Conservation (phyloP, 2,888 invertebrate species). For the Oscheius myriophilus region DNA sequence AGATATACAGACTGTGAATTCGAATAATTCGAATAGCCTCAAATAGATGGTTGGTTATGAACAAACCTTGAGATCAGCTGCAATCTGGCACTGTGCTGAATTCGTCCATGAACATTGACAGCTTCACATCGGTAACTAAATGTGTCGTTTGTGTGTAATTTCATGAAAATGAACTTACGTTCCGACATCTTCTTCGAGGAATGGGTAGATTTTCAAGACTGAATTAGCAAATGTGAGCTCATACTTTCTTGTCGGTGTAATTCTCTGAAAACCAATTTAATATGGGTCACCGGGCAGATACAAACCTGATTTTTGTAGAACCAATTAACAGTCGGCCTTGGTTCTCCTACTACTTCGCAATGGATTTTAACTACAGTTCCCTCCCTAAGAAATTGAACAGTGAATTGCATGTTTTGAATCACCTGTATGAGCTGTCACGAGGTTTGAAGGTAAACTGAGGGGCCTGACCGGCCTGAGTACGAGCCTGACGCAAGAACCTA, state of each 20-base stretch:
- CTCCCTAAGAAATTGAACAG: slow-evolving; percentile 27
- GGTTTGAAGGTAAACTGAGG: slow-evolving; percentile 49
- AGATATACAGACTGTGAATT: too few relatives aligned
- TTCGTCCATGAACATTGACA: slow-evolving; percentile 64
- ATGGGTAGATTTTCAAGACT: slow-evolving; percentile 67
- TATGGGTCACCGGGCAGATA: neutral
- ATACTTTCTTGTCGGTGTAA: slow-evolving; percentile 57
- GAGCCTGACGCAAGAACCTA: slow-evolving; percentile 16
- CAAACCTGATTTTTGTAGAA: slow-evolving; percentile 38
- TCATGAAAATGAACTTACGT: slow-evolving; percentile 33
- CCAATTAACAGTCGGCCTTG: slow-evolving; percentile 45
- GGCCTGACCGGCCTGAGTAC: slow-evolving; percentile 13
- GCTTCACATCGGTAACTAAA: slow-evolving; percentile 71
- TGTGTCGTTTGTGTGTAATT: neutral
- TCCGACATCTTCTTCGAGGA: slow-evolving; percentile 67
- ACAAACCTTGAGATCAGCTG: slow-evolving; percentile 50
- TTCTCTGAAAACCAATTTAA: slow-evolving; percentile 26
- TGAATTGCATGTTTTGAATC: neutral
- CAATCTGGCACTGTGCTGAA: slow-evolving; percentile 43
- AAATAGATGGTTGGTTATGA: too few relatives aligned
- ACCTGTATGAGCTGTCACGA: slow-evolving; percentile 39
- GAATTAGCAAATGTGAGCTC: slow-evolving; percentile 54
- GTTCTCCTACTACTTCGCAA: slow-evolving; percentile 49
- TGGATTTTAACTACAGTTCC: slow-evolving; percentile 50
- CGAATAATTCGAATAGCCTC: too few relatives aligned